Evolutionary conservation across 1,140 invertebrate genomes (phyloP), one percentile per base, ranked within the genome.

Genomic region (Drosophila pseudoobscura): DNA sequence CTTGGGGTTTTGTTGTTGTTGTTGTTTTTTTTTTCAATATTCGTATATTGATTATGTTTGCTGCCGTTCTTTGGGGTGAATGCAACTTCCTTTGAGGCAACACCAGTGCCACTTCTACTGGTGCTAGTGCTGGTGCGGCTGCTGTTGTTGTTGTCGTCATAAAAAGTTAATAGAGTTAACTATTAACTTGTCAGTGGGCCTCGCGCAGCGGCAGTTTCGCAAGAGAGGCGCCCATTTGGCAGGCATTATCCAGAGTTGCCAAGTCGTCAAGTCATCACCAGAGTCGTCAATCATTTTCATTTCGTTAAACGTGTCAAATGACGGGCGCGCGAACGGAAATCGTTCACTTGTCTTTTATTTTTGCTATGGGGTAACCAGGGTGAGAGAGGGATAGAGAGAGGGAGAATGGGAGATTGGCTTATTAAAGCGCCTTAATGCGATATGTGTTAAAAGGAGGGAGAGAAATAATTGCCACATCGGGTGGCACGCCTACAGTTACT

Each of bases 131-230:
- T 11, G 47, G n/a, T 39, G 15, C 20, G n/a, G 31, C 8, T 50
- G 17, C 1, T 17, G 17, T 17, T 17, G 0, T 54, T 56, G 59
- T 39, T 65, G 71, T 49, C 54, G 24, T 75, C 71, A 75, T 75
- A 75, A 75, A 75, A 75, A 75, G 55, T 75, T 75, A 75, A 75
- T 75, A 75, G 62, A 75, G 72, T 66, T 59, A 63, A 47, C 73
- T 80, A 85, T 84, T 85, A 85, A 85, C 62, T 85, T 84, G 80
- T 84, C 80, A 77, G 77, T 85, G 73, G 69, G 66, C 56, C 66
- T 56, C 76, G 41, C 24, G 20, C 52, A 54, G 64, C 44, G 62
- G 59, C 61, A 50, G 57, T 79, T 79, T 74, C 62, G 57, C 47
- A 43, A 35, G 51, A 49, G 50, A 54, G 66, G 54, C 65, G 44